A percentile compares a stretch with the other conserved stretches of the same genome.
These are phyloP conservation scores for Acanthopagrus latus DNA, from an alignment of 2,797 vertebrate species.

Conservation along the genomic window DNA sequence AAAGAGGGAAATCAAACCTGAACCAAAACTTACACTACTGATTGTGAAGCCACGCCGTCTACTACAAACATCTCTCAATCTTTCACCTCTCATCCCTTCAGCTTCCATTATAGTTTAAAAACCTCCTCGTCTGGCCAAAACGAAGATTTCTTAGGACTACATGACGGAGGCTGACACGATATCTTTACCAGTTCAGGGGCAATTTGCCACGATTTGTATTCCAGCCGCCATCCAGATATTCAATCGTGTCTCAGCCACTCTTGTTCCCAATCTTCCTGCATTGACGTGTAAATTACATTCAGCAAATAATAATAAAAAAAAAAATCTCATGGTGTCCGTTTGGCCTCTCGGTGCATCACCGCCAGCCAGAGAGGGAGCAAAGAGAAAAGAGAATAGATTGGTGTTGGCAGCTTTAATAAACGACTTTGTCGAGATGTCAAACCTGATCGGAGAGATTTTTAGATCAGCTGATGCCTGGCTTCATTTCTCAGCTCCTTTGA, in stretches of 20 bases:
- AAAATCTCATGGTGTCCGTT: conserved; percentile 5
- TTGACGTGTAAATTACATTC: conserved; percentile 8
- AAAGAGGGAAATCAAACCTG: neutral
- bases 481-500: conserved; percentile 40
- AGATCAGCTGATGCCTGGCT: neutral
- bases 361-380: neutral
- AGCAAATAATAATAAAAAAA: neutral
- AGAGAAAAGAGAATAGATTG: conserved; percentile 11
- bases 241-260: conserved; percentile 11
- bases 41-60: no score
- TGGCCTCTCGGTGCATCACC: neutral
- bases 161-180: neutral
- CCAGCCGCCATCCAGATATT: neutral
- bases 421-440: conserved; percentile 20
- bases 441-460: conserved; percentile 20
- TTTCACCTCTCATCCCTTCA: neutral
- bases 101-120: neutral
- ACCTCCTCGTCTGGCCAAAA: neutral
- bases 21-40: neutral
- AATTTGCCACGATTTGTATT: neutral
- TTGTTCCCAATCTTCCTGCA: neutral
- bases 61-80: neutral
- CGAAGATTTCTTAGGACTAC: neutral
- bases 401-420: conserved; percentile 40
- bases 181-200: neutral